Evolutionary conservation across 2,888 invertebrate genomes (phyloP).

Genomic region (Agonopterix subpropinquella): DNA sequence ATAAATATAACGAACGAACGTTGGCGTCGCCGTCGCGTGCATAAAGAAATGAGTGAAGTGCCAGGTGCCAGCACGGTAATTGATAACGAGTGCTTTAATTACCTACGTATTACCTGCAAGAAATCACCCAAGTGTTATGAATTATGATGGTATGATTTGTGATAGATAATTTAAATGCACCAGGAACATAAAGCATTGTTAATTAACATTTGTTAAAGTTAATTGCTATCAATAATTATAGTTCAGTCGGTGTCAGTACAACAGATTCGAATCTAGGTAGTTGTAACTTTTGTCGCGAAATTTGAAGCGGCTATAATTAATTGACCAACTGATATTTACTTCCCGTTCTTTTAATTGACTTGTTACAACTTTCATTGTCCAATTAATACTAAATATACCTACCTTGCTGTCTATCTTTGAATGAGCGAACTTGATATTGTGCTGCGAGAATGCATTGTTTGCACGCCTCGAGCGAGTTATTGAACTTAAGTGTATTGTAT

Average conservation of each 20-base stretch:
- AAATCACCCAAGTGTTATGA: not conserved
- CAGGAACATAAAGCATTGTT: no score
- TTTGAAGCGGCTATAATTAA: no score
- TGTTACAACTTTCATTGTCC: no score
- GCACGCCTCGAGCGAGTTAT: slow-evolving; percentile 29
- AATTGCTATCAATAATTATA: no score
- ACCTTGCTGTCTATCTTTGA: not conserved
- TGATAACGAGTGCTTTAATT: slow-evolving; percentile 7
- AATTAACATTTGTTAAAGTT: no score
- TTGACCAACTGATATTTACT: no score
- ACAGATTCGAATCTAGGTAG: no score
- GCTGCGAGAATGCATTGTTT: slow-evolving; percentile 24
- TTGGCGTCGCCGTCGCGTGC: no score
- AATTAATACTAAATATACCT: no score
- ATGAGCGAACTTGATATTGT: slow-evolving; percentile 14
- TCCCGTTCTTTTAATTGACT: no score
- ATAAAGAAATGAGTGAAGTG: slow-evolving; percentile 1
- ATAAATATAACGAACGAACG: not conserved
- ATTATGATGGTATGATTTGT: not conserved
- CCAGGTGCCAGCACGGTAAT: slow-evolving; percentile 1
- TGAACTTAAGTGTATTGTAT: slow-evolving; percentile 25
- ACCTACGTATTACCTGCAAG: not conserved
- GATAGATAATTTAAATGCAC: not conserved
- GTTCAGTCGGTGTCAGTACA: no score
- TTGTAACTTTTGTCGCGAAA: no score